Evolutionary conservation across 2,113 vertebrate species (phyloP).

Genomic region (Isurus oxyrinchus): DNA sequence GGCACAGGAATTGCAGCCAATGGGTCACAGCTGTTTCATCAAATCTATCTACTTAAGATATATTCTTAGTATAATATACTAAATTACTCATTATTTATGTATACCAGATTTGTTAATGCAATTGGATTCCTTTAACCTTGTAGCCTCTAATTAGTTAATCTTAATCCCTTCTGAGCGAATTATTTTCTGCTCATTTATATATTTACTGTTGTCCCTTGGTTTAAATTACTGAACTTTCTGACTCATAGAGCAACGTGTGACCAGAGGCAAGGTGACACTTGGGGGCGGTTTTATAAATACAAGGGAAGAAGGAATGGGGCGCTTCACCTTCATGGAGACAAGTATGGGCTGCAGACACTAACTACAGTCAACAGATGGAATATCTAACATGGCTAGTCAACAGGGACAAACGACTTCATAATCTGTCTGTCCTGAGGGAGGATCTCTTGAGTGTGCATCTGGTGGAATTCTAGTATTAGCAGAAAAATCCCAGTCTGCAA

Average conservation of each 20-base stretch:
- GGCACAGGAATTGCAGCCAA: no score
- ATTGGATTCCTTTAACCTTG: no score
- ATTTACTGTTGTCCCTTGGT: no score
- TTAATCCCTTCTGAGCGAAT: no score
- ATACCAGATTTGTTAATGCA: no score
- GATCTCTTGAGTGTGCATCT: neutral
- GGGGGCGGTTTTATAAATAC: neutral
- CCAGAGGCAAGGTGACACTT: neutral
- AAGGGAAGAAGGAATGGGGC: neutral
- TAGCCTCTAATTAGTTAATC: no score
- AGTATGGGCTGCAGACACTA: neutral
- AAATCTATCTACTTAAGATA: no score
- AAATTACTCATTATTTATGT: no score
- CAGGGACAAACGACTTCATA: neutral
- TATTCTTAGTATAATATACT: no score
- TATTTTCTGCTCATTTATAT: no score
- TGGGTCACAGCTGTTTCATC: no score
- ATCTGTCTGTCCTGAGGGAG: neutral
- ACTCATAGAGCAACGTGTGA: neutral
- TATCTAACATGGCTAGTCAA: neutral
- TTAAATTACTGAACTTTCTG: neutral
- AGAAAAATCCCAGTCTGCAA: neutral
- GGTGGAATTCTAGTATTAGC: neutral
- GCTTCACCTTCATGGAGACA: neutral
- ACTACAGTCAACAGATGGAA: neutral